Conservation (phyloP, 2,113 vertebrate species). For the Procapra przewalskii region DNA sequence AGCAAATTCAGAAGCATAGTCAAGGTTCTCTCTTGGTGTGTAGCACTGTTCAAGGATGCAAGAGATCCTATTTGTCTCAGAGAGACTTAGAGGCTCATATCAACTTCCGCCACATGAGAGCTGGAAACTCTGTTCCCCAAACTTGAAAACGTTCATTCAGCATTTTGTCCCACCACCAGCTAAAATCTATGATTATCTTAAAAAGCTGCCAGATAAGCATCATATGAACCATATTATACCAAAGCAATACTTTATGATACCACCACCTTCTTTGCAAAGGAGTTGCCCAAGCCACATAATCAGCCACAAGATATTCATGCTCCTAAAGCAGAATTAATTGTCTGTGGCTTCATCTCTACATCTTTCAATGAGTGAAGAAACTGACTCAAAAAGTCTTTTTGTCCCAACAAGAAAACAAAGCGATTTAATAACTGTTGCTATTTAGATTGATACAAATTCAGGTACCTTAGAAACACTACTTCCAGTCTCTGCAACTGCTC, state of each 20-base stretch:
- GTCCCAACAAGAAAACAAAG: slow-evolving; percentile 89
- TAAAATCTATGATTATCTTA: slow-evolving; percentile 86
- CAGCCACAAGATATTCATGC: slow-evolving; percentile 83
- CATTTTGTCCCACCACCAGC: slow-evolving; percentile 64
- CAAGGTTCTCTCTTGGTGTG: slow-evolving; percentile 56
- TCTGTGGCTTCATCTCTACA: slow-evolving; percentile 72
- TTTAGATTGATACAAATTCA: slow-evolving; percentile 86
- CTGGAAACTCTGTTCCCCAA: slow-evolving; percentile 83
- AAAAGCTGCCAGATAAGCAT: slow-evolving; percentile 81
- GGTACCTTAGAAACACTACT: slow-evolving; percentile 79
- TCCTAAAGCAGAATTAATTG: slow-evolving; percentile 74
- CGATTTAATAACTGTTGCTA: slow-evolving; percentile 90
- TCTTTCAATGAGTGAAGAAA: slow-evolving; percentile 84
- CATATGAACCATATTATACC: slow-evolving; percentile 81
- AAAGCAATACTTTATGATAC: slow-evolving; percentile 87
- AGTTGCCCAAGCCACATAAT: slow-evolving; percentile 85
- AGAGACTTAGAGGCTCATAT: slow-evolving; percentile 92
- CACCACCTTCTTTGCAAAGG: slow-evolving; percentile 81
- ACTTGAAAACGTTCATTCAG: slow-evolving; percentile 81
- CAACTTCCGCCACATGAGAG: slow-evolving; percentile 87
- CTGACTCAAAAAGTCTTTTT: slow-evolving; percentile 88
- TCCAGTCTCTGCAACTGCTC: slow-evolving; percentile 58
- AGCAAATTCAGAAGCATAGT: neutral
- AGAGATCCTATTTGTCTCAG: slow-evolving; percentile 94
- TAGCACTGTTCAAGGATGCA: slow-evolving; percentile 78